Evolutionary conservation across 2,888 invertebrate species (phyloP), one percentile per base, ranked within the genome.

Genomic region (Ormyrus thymus): DNA sequence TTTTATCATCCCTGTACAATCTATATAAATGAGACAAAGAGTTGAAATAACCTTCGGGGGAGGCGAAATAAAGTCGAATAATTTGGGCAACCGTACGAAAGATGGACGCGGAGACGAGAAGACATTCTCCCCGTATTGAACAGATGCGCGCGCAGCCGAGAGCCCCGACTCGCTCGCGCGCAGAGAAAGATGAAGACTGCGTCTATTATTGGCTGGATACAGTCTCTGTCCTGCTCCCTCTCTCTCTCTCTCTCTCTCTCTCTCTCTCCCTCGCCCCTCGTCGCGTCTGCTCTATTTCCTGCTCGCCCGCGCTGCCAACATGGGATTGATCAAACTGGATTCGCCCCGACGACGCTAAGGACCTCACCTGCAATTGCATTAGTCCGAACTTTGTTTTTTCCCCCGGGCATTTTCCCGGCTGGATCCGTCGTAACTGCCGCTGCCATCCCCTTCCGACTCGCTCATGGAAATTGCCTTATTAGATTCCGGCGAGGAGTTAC

Each of bases 91-190:
- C 73, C 50, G 70, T 76, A 79, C 53, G 46, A 29, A 76, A 83
- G 83, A 83, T 83, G 84, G 84, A 69, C 68, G 74, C 51, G 51
- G 13, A 70, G 58, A 56, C 77, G 81, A 79, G 70, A 76, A 78
- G 75, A 80, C 80, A 82, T 80, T 29, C 29, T 74, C 82, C 81
- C 61, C 75, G 81, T 84, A 84, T 84, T 84, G 84, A 83, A 82
- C 84, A 82, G 84, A 82, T 84, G 84, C 84, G 81, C 83, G 84
- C 81, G 82, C 81, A 82, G 69, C 79, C 29, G 29, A 50, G 10
- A 51, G 50, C 71, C 13, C 4, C 43, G 29, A 64, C 13, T 58
- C 68, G 7, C 56, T 29, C 66, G 55, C 11, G 65, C 9, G 6
- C 53, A 68, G 66, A 78, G 78, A 74, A 74, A 78, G 78, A 78